phyloP scores from a whole-genome alignment of 2,888 invertebrate genomes.

The Morinoia aosen region DNA sequence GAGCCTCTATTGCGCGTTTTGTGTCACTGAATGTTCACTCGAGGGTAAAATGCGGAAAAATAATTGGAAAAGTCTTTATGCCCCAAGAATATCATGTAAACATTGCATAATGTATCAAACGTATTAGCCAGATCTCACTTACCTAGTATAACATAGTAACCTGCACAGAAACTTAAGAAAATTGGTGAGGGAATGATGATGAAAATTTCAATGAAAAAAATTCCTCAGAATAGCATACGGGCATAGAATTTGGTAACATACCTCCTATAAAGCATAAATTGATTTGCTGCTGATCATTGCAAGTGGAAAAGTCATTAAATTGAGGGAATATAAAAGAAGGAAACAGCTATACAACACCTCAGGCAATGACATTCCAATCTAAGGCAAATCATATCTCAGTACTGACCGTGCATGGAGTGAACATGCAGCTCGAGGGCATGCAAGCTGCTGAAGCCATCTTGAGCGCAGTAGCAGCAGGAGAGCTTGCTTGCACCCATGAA shows the following conservation, averaged over 20 bases:
- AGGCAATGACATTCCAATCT: not conserved
- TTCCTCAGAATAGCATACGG: not conserved
- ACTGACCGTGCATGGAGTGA: slow-evolving; percentile 79
- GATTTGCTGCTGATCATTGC: not conserved
- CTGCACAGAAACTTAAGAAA: not conserved
- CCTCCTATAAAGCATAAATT: not conserved
- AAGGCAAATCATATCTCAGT: not conserved
- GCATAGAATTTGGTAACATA: no score
- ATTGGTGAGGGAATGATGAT: not conserved
- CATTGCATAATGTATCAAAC: no score
- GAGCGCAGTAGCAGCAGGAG: slow-evolving; percentile 89
- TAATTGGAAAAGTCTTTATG: no score
- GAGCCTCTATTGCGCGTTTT: no score
- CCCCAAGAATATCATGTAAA: no score
- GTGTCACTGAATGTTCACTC: no score
- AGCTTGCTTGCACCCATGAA: slow-evolving; percentile 74
- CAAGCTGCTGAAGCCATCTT: slow-evolving; percentile 85
- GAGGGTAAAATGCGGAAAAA: no score
- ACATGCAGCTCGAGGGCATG: slow-evolving; percentile 89
- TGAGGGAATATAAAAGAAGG: not conserved
- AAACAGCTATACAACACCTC: not conserved
- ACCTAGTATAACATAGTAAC: not conserved
- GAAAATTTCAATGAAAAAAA: not conserved
- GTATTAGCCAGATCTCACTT: not conserved
- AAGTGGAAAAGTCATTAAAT: not conserved